Conservation (phyloP, 2,113 vertebrate genomes). For the Isichthys henryi region DNA sequence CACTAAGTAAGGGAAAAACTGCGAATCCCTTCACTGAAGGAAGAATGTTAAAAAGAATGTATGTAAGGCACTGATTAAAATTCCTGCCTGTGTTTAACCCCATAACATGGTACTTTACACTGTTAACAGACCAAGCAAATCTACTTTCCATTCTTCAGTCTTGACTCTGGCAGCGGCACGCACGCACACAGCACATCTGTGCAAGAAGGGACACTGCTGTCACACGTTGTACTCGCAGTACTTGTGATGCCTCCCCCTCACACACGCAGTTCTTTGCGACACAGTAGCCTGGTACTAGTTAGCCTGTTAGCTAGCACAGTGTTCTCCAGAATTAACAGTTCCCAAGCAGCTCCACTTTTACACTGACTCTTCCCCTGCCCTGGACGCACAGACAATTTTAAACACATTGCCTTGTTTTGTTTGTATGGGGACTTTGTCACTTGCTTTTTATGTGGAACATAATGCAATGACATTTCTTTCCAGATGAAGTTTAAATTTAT, state of each 20-base stretch:
- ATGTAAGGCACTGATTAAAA: background rate
- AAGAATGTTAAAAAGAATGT: background rate
- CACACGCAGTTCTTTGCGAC: background rate
- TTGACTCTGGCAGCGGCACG: background rate
- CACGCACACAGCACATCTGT: background rate
- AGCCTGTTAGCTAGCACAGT: background rate
- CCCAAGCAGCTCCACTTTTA: background rate
- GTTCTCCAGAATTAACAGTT: background rate
- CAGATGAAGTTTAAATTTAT: background rate
- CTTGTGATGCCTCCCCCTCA: background rate
- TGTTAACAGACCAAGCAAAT: background rate
- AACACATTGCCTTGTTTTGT: background rate
- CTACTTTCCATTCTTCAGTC: background rate
- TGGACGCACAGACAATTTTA: background rate
- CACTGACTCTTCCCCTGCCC: background rate
- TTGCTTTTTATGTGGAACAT: slow-evolving; percentile 7
- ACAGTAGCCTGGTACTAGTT: background rate
- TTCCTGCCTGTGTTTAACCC: background rate
- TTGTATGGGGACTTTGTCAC: too few relatives aligned
- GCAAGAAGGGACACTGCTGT: background rate
- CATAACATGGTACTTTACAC: background rate
- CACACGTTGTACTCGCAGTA: background rate
- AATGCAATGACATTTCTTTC: background rate
- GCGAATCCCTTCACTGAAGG: background rate
- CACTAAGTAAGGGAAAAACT: background rate